phyloP scores from a whole-genome alignment of 1,140 invertebrate genomes.

The Mylabris phalerata region DNA sequence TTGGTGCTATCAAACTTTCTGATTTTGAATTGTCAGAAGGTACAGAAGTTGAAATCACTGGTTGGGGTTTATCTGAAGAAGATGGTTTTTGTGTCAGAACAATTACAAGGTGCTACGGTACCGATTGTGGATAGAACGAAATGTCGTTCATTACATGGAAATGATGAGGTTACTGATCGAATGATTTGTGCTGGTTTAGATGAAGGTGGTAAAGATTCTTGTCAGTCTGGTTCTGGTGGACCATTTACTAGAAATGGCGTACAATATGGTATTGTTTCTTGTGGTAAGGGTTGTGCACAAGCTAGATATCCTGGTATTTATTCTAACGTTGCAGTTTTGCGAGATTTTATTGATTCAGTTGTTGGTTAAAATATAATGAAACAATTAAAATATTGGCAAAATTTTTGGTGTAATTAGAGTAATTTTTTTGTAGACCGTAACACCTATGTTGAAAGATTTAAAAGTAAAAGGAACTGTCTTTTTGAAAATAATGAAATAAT shows the following conservation, averaged over 20 bases:
- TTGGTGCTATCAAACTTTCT: background rate
- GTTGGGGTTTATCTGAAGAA: background rate
- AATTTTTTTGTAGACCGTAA: too few relatives aligned
- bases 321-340: slow-evolving; percentile 46
- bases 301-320: slow-evolving; percentile 67
- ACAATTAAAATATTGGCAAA: too few relatives aligned
- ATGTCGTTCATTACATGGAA: slow-evolving; percentile 8
- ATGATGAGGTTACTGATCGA: too few relatives aligned
- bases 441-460: too few relatives aligned
- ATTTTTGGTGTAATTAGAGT: too few relatives aligned
- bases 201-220: slow-evolving; percentile 33
- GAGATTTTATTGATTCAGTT: too few relatives aligned
- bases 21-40: background rate
- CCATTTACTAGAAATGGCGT: slow-evolving; percentile 43
- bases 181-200: slow-evolving; percentile 42
- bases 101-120: slow-evolving; percentile 23
- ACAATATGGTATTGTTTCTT: slow-evolving; percentile 54
- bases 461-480: too few relatives aligned
- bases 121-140: slow-evolving; percentile 27
- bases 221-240: slow-evolving; percentile 42
- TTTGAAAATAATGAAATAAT: too few relatives aligned
- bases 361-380: too few relatives aligned
- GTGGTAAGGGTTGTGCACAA: slow-evolving; percentile 66
- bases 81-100: background rate
- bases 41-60: background rate